Evolutionary conservation across 2,797 vertebrate species (phyloP), one percentile per base, ranked within the genome.

Genomic region (Nannoperca obscura): DNA sequence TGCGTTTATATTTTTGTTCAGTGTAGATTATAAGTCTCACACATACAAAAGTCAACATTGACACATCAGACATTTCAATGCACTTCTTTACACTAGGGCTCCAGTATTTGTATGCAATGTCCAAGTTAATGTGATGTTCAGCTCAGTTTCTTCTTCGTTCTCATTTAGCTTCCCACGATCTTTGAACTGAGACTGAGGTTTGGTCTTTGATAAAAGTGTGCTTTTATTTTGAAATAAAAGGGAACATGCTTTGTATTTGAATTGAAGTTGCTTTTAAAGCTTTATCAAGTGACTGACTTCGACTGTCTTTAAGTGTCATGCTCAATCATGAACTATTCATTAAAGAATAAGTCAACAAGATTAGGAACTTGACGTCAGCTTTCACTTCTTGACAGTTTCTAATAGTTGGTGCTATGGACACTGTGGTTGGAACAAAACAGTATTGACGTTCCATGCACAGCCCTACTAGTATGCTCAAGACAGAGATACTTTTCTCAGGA

Each of bases 41-140:
- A 80, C 32, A 46, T 20, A 19, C 3, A 74, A 10, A n/a, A 22
- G 15, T 44, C 7, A 46, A 65, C 40, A 54, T 0, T 40, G 1
- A 58, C 11, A 67, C 9, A 34, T 9, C 12, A 13, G 22, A 49
- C 66, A 80, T 62, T 62, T 42, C 20, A 68, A 38, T 44, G 20
- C 76, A 62, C 36, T 42, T 9, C 19, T 22, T 62, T 40, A 24
- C 1, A 38, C 13, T 11, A 27, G 30, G 27, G 27, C 7, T 17
- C 0, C n/a, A 13, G 34, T 55, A 7, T 19, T 46, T 55, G 60
- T 22, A 34, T 19, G 11, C 6, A 36, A 27, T 24, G 3, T 5
- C 19, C 40, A 22, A 34, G n/a, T 38, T 32, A 17, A 58, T n/a
- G 22, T 19, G 22, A 20, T 44, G 15, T 9, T 19, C 49, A 22